phyloP scores from a whole-genome alignment of 2,113 vertebrate species.

The Tyto alba region DNA sequence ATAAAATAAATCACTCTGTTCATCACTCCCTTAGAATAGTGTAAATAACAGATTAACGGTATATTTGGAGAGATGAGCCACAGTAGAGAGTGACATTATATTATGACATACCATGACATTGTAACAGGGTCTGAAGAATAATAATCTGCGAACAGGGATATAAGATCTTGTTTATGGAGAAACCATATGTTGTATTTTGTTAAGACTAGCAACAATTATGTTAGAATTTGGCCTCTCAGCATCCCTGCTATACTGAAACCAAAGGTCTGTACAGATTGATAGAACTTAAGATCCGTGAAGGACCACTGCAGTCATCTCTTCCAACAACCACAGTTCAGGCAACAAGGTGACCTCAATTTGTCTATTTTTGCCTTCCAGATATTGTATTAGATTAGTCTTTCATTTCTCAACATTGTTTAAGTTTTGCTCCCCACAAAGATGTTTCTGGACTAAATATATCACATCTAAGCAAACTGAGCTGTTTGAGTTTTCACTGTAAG shows the following conservation, averaged over 20 bases:
- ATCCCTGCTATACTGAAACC: background rate
- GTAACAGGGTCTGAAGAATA: background rate
- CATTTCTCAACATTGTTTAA: background rate
- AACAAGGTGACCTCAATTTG: background rate
- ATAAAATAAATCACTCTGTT: background rate
- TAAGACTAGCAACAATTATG: background rate
- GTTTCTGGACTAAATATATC: background rate
- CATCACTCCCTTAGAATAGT: background rate
- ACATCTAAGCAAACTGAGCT: background rate
- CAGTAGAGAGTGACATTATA: background rate
- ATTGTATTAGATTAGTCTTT: background rate
- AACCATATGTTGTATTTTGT: background rate
- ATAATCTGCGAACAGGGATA: background rate
- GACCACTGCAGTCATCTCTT: background rate
- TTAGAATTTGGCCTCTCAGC: background rate
- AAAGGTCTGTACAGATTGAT: background rate
- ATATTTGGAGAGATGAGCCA: background rate
- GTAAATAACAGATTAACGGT: background rate
- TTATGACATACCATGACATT: background rate
- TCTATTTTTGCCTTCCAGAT: background rate
- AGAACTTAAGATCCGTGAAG: background rate
- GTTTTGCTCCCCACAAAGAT: background rate
- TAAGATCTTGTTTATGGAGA: background rate
- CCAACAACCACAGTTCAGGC: background rate
- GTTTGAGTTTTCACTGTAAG: background rate